Base-by-base conservation (phyloP, 2,113 vertebrate species). In the Cricetomys ansorgei region DNA sequence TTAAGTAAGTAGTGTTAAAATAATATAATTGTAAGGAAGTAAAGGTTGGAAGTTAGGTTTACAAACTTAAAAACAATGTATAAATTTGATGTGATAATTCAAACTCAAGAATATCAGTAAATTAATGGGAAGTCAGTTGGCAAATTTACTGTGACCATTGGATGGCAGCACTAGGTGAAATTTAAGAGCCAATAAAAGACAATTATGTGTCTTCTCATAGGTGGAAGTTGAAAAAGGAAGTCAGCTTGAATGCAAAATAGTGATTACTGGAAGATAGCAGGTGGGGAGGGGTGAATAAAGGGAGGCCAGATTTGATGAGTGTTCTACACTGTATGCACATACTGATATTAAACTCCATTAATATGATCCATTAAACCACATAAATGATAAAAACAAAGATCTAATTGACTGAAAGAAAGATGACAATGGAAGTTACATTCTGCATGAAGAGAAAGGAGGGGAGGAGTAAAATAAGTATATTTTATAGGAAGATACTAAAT, bases 151-250 rank as follows among this genome's bases (percentile, higher is more conserved):
- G 59, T 73, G 89, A 72, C 97, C 95, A 10, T 84, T 93, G 98
- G 97, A 93, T 37, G 96, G 98, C 98, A 98, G 95, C 67, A 95
- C 53, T 17, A 9, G 11, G 72, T 95, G 70, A 67, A 37, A 80
- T 17, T 94, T 95, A 91, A 96, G 77, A 89, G 25, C 21, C 67
- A 79, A 55, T 64, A 65, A 85, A 62, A 25, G 65, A 57, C n/a
- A 69, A 34, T 10, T 34, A 34, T 2, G 27, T 15, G 6, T 70
- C 43, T 62, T 43, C 31, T 72, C 69, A 37, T 12, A 45, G 29
- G 21, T 16, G 25, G 11, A 23, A 43, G 65, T 92, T 72, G 50
- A 73, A 7, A 73, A 64, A 75, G 72, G 79, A 45, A 70, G 23
- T 73, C 21, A 29, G 43, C n/a, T 34, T 62, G 40, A n/a, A 37